These are phyloP conservation scores for Nycticorax nycticorax DNA, from an alignment of 2,113 vertebrate species.

Conservation along the genomic window DNA sequence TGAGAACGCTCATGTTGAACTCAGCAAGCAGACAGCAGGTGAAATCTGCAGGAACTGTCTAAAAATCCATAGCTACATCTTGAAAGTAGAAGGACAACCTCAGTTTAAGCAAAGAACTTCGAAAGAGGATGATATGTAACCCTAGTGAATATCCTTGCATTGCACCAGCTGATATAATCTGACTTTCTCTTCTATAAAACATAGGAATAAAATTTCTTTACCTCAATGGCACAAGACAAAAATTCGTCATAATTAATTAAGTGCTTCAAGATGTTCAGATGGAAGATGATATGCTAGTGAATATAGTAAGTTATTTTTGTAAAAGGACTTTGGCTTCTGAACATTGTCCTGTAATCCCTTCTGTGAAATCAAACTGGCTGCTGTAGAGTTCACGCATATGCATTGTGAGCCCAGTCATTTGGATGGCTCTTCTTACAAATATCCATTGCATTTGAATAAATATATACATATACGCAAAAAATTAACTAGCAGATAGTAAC, in stretches of 20 bases:
- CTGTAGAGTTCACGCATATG: not conserved
- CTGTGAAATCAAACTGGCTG: not conserved
- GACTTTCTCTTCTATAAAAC: not conserved
- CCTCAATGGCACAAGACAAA: not conserved
- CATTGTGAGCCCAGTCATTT: not conserved
- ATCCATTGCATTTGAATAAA: not conserved
- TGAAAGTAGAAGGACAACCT: slow-evolving; percentile 23
- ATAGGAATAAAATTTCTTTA: not conserved
- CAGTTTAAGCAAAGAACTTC: not conserved
- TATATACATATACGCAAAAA: not conserved
- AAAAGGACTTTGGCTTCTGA: not conserved
- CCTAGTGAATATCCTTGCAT: not conserved
- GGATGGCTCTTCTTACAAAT: not conserved
- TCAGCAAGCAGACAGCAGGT: slow-evolving; percentile 57
- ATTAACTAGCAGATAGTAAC: not conserved
- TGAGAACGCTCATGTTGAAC: slow-evolving; percentile 41
- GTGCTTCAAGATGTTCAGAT: not conserved
- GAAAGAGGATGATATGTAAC: not conserved
- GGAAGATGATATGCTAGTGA: not conserved
- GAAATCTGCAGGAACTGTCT: slow-evolving; percentile 30
- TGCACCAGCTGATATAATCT: not conserved
- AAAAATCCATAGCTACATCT: slow-evolving; percentile 17
- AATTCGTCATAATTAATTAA: not conserved
- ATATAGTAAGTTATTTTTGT: not conserved
- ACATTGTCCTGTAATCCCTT: not conserved